phyloP scores from a whole-genome alignment of 2,797 vertebrate species.

The Gymnothorax javanicus region DNA sequence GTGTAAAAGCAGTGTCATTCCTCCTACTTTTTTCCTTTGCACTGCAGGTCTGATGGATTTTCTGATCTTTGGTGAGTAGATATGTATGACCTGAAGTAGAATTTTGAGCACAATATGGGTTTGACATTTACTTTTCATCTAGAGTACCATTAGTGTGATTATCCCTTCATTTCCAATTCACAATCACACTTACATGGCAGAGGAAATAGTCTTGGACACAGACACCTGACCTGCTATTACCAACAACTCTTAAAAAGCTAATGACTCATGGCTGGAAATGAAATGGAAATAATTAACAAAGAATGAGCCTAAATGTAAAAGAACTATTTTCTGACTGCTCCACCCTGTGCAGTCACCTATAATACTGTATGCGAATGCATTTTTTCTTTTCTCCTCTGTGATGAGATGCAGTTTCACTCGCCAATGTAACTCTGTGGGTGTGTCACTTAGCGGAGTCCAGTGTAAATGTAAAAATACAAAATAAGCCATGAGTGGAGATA shows the following conservation, averaged over 20 bases:
- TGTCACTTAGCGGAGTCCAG: background rate
- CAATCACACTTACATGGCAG: background rate
- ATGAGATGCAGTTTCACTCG: background rate
- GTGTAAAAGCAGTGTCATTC: background rate
- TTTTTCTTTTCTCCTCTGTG: background rate
- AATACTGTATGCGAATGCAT: background rate
- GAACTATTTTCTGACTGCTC: background rate
- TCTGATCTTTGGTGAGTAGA: background rate
- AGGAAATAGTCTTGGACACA: background rate
- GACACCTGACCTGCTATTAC: background rate
- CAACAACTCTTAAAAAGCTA: background rate
- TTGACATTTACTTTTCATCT: background rate
- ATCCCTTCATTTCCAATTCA: background rate
- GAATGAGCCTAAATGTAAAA: background rate
- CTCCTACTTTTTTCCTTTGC: background rate
- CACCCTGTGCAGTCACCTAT: background rate
- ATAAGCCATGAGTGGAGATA: no score
- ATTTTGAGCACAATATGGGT: background rate
- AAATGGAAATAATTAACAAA: background rate
- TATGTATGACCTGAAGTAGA: background rate
- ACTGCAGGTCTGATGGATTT: background rate
- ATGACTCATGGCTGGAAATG: background rate
- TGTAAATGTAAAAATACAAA: background rate
- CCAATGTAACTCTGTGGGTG: background rate
- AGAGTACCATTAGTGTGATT: background rate